Evolutionary conservation across 2,888 invertebrate species (phyloP).

Genomic region (Brachynemurus nebulosus): DNA sequence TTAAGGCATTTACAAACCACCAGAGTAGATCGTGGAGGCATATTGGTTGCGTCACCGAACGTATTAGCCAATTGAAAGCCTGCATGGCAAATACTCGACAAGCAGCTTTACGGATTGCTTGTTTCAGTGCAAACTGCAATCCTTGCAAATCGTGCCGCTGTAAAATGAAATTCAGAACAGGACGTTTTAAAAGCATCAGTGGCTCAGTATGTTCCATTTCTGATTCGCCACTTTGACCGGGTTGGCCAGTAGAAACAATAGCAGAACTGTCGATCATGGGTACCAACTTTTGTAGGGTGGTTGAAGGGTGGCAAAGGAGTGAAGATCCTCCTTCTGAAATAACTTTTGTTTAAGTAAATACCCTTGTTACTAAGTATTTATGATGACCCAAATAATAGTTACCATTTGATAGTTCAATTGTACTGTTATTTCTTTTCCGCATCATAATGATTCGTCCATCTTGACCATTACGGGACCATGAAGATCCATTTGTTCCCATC

Average conservation of each 20-base stretch:
- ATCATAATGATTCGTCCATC: slow-evolving; percentile 44
- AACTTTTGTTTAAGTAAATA: slow-evolving; percentile 9
- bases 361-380: slow-evolving; percentile 9
- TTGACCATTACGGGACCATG: slow-evolving; percentile 42
- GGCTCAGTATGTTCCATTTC: slow-evolving; percentile 33
- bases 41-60: slow-evolving; percentile 80
- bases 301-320: slow-evolving; percentile 78
- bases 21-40: slow-evolving; percentile 91
- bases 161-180: slow-evolving; percentile 77
- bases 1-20: slow-evolving; percentile 87
- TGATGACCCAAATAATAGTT: slow-evolving; percentile 11
- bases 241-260: slow-evolving; percentile 32
- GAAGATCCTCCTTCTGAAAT: slow-evolving; percentile 58
- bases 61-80: slow-evolving; percentile 89
- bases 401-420: slow-evolving; percentile 44
- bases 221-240: slow-evolving; percentile 21
- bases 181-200: slow-evolving; percentile 53
- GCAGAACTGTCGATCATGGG: slow-evolving; percentile 45
- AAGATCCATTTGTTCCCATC: slow-evolving; percentile 58
- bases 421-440: slow-evolving; percentile 55
- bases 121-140: slow-evolving; percentile 74
- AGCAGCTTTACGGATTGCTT: slow-evolving; percentile 64
- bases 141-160: slow-evolving; percentile 75
- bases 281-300: slow-evolving; percentile 68
- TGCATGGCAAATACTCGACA: slow-evolving; percentile 81